Evolutionary conservation across 2,888 invertebrate genomes (phyloP).

Genomic region (Odontothrips loti): DNA sequence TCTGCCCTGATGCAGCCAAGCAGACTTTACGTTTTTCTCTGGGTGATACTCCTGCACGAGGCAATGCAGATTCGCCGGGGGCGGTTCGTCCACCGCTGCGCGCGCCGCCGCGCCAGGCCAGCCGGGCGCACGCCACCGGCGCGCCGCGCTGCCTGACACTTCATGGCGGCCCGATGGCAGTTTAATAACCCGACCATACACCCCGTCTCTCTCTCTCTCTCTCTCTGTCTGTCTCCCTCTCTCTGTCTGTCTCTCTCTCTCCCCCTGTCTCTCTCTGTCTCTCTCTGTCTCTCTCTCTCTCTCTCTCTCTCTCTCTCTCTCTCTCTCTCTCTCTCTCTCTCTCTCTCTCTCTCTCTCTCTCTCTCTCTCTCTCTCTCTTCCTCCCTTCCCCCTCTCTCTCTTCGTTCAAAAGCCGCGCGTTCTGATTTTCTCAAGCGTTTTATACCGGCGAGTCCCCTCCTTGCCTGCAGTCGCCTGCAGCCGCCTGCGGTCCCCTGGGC

Average conservation of each 20-base stretch:
- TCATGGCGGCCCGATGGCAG: neutral
- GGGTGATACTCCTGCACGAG: neutral
- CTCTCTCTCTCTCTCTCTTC: neutral
- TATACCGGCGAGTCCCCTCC: too few species aligned
- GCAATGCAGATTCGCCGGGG: neutral
- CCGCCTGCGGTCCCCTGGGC: too few species aligned
- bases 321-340: neutral
- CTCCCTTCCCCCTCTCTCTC: too few species aligned
- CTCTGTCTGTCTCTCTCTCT: neutral
- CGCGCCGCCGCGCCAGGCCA: neutral
- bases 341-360: slow-evolving; percentile 1
- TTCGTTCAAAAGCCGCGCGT: too few species aligned
- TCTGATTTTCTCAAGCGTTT: too few species aligned
- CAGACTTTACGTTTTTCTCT: too few species aligned
- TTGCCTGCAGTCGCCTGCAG: too few species aligned
- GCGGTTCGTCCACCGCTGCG: neutral
- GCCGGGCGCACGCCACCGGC: neutral
- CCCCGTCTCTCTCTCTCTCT: neutral
- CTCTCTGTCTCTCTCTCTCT: too few species aligned
- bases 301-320: too few species aligned
- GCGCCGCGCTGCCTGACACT: neutral
- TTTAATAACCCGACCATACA: neutral
- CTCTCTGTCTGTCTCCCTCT: neutral
- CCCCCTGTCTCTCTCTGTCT: too few species aligned
- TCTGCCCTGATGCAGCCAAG: too few species aligned